A percentile compares a stretch with the other conserved stretches of the same genome.
Conservation (phyloP, 2,113 vertebrate genomes). For the Serinus canaria region DNA sequence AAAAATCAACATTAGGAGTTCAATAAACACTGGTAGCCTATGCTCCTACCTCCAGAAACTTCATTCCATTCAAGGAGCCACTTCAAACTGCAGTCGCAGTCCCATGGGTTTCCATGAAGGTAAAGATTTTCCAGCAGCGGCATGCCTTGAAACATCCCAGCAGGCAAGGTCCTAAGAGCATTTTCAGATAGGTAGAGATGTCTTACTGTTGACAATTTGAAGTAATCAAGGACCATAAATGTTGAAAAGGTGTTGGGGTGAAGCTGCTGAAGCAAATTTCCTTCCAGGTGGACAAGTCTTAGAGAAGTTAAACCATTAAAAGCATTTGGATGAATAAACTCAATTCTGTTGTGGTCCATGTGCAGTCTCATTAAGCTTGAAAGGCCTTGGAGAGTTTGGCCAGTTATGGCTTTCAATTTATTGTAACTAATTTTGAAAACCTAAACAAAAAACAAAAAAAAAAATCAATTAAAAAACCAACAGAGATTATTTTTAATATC, state of each 20-base stretch:
- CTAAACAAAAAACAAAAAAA: conserved; percentile 42
- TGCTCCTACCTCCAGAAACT: conserved; percentile 74
- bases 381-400: conserved; percentile 79
- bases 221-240: conserved; percentile 77
- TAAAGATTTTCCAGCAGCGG: conserved; percentile 85
- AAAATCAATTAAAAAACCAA: background rate
- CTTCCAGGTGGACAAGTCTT: conserved; percentile 87
- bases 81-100: conserved; percentile 83
- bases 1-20: background rate
- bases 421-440: conserved; percentile 95
- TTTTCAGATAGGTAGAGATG: conserved; percentile 91
- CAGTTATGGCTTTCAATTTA: conserved; percentile 78
- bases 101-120: conserved; percentile 90
- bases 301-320: conserved; percentile 86
- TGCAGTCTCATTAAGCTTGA: conserved; percentile 81
- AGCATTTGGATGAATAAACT: conserved; percentile 85
- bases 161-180: conserved; percentile 72
- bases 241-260: conserved; percentile 86
- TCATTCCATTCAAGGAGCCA: conserved; percentile 82
- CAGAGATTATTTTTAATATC: background rate
- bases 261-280: conserved; percentile 84
- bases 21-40: background rate
- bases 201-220: conserved; percentile 83
- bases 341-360: conserved; percentile 89
- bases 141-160: conserved; percentile 70